phyloP scores from a whole-genome alignment of 92 coral and sea anemone species.

The Bergia sp. region DNA sequence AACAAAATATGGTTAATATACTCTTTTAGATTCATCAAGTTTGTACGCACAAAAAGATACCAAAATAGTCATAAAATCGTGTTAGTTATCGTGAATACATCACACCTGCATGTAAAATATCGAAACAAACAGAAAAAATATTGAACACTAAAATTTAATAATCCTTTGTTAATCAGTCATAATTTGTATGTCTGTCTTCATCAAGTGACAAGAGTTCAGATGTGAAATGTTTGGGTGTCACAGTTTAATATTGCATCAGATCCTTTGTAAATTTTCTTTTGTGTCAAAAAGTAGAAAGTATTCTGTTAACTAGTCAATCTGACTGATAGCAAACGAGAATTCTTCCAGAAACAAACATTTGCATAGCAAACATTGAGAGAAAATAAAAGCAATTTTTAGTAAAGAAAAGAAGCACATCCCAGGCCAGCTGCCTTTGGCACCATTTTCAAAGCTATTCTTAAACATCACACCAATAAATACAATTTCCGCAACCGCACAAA shows the following conservation, averaged over 20 bases:
- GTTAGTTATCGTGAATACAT: neutral
- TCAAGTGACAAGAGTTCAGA: neutral
- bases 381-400: neutral
- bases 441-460: neutral
- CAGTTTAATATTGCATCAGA: neutral
- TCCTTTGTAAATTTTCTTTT: neutral
- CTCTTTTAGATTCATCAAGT: neutral
- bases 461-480: neutral
- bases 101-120: neutral
- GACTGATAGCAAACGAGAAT: neutral
- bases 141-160: neutral
- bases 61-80: neutral
- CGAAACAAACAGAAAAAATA: neutral
- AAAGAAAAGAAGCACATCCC: neutral
- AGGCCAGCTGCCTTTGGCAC: neutral
- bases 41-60: neutral
- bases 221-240: neutral
- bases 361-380: neutral
- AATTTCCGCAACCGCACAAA: neutral
- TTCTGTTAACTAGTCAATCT: neutral
- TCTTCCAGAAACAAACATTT: neutral
- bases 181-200: constrained; percentile 9
- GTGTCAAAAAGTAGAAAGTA: neutral
- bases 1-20: too few relatives aligned
- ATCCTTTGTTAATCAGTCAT: neutral